Base-by-base conservation (phyloP, 2,113 vertebrate species). In the Sporophila hypoxantha region DNA sequence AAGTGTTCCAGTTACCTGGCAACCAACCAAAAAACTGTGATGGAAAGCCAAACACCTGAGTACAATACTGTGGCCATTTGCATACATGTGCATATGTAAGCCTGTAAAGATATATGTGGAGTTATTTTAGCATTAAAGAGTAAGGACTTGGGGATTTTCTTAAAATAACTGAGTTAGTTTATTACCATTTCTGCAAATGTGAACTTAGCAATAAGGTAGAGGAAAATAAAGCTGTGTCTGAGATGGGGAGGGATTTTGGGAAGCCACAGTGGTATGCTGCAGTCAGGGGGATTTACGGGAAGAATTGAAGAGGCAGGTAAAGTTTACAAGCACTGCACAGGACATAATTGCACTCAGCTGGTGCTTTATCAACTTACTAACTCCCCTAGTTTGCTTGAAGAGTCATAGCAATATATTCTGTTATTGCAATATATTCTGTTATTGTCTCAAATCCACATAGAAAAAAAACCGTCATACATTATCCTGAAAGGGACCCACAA, bases 1-100 rank as follows among this genome's bases (percentile, higher is more conserved):
- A 89, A 89, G 56, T 82, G 50, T 74, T 70, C 37, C 32, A 30
- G 95, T 97, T 95, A 87, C 95, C 68, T 88, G 93, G 95, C 84
- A 96, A 96, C 95, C 52, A 39, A 55, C 8, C 1, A 29, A 88
- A 88, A 91, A 90, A 75, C 55, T 46, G 17, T 19, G 29, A 65
- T 81, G 82, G 64, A 76, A 85, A 88, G 52, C 61, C 53, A 65
- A 82, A 81, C 82, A 79, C 74, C 89, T 90, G 82, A 95, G 41
- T 90, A 70, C 55, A 81, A 50, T 27, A 29, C 57, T 32, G 9
- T 77, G 34, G 59, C 21, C 3, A 47, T 77, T 87, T 81, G 59
- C 69, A 76, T 81, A 61, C 21, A 52, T 20, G 49, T 80, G 49
- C 62, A 60, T 64, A 59, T 52, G 34, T 22, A 42, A 81, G n/a